Percentiles rank a stretch among this genome's conserved stretches.
Conservation (phyloP, 2,888 invertebrate species). For the Sialis fuliginosa region DNA sequence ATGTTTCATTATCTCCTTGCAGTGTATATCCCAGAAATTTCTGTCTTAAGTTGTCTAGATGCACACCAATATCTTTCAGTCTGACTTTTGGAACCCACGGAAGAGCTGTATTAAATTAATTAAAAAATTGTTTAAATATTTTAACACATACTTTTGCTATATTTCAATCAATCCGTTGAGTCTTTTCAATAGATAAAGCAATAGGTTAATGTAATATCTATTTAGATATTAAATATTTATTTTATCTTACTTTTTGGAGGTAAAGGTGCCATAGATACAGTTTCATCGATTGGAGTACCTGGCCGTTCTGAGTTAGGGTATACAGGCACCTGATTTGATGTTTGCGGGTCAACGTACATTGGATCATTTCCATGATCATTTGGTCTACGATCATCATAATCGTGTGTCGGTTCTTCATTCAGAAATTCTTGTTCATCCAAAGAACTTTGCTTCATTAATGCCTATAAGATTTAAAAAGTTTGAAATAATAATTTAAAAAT, state of each 20-base stretch:
- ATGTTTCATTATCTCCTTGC: constrained; percentile 66
- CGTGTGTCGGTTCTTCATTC: constrained; percentile 34
- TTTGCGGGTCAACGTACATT: constrained; percentile 10
- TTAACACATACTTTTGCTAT: too few species aligned
- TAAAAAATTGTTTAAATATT: constrained; percentile 9
- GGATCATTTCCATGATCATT: constrained; percentile 21
- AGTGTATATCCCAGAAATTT: constrained; percentile 95
- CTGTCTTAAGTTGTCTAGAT: constrained; percentile 73
- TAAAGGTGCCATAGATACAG: constrained; percentile 9
- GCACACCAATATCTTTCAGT: constrained; percentile 82
- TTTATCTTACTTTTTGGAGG: constrained; percentile 11
- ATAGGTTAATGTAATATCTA: too few species aligned
- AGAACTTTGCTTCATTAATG: constrained; percentile 83
- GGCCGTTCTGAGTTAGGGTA: constrained; percentile 16
- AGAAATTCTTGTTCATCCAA: constrained; percentile 64
- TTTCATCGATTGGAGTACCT: constrained; percentile 21
- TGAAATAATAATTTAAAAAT: too few species aligned
- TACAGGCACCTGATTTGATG: constrained; percentile 15
- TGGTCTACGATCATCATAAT: constrained; percentile 30
- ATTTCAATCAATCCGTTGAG: too few species aligned
- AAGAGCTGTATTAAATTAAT: constrained; percentile 32
- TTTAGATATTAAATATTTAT: too few species aligned
- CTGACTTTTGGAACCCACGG: constrained; percentile 96
- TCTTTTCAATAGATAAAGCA: too few species aligned
- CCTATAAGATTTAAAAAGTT: constrained; percentile 12